phyloP scores from a whole-genome alignment of 2,797 vertebrate species.

The Pipistrellus nathusii region DNA sequence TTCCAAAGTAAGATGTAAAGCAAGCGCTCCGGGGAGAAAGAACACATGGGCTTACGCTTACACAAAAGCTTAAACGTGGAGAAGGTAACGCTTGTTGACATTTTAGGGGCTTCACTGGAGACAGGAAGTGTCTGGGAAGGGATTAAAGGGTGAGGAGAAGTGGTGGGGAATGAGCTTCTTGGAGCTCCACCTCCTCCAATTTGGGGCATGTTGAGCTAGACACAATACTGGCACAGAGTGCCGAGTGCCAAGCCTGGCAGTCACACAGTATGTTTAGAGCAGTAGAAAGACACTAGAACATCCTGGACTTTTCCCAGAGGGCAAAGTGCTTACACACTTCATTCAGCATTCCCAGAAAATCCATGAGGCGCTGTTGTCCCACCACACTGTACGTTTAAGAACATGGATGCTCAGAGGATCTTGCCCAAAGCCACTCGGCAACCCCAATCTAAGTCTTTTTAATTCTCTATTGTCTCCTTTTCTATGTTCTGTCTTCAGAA shows the following conservation, averaged over 20 bases:
- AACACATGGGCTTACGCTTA: neutral
- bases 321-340: neutral
- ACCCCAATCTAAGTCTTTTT: neutral
- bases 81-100: neutral
- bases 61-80: neutral
- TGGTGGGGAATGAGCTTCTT: rapidly evolving
- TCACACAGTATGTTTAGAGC: neutral
- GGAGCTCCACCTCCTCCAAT: too few species aligned
- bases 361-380: too few species aligned
- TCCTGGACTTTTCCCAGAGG: neutral
- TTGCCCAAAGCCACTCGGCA: neutral
- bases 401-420: neutral
- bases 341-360: neutral
- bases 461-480: neutral
- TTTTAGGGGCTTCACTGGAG: neutral
- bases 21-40: neutral
- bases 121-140: neutral
- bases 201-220: too few species aligned
- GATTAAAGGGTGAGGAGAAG: neutral
- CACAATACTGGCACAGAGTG: rapidly evolving
- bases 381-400: rapidly evolving
- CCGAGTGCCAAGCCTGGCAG: rapidly evolving
- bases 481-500: neutral
- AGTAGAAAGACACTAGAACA: neutral
- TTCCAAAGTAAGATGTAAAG: neutral